Evolutionary conservation across 1,140 invertebrate species (phyloP).

Genomic region (Drosophila sucinea): DNA sequence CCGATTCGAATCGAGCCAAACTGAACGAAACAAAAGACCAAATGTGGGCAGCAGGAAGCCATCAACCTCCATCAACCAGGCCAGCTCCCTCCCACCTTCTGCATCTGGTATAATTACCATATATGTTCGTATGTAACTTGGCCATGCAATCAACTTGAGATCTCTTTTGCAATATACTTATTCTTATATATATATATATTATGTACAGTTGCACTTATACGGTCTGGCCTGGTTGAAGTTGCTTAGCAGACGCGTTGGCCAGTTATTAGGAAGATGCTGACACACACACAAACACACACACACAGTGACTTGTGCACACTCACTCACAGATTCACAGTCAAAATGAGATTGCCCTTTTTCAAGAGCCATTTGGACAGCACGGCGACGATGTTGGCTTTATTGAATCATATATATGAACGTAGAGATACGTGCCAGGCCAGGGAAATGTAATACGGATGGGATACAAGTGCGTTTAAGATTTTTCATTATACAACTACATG

Average conservation of each 20-base stretch:
- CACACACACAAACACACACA: background rate
- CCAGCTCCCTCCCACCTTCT: slow-evolving; percentile 42
- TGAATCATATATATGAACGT: slow-evolving; percentile 16
- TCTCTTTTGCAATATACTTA: slow-evolving; percentile 47
- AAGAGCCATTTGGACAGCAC: slow-evolving; percentile 42
- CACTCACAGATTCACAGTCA: background rate
- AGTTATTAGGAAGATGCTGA: slow-evolving; percentile 11
- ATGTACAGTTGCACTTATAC: slow-evolving; percentile 5
- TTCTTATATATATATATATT: slow-evolving; percentile 9
- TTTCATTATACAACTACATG: slow-evolving; percentile 29
- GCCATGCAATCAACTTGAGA: slow-evolving; percentile 55
- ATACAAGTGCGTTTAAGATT: slow-evolving; percentile 37
- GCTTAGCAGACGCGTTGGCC: slow-evolving; percentile 8
- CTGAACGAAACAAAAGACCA: slow-evolving; percentile 22
- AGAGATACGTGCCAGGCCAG: background rate
- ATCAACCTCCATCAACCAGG: slow-evolving; percentile 5
- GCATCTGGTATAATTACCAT: slow-evolving; percentile 66
- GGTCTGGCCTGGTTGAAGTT: slow-evolving; percentile 19
- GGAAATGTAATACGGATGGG: slow-evolving; percentile 24
- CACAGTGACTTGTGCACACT: background rate
- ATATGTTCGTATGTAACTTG: slow-evolving; percentile 57
- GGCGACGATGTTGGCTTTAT: slow-evolving; percentile 40
- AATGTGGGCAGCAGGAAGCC: slow-evolving; percentile 61
- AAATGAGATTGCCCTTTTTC: slow-evolving; percentile 12
- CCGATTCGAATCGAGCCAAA: background rate